Evolutionary conservation across 1,140 invertebrate species (phyloP).

Genomic region (Odontomachus brunneus): DNA sequence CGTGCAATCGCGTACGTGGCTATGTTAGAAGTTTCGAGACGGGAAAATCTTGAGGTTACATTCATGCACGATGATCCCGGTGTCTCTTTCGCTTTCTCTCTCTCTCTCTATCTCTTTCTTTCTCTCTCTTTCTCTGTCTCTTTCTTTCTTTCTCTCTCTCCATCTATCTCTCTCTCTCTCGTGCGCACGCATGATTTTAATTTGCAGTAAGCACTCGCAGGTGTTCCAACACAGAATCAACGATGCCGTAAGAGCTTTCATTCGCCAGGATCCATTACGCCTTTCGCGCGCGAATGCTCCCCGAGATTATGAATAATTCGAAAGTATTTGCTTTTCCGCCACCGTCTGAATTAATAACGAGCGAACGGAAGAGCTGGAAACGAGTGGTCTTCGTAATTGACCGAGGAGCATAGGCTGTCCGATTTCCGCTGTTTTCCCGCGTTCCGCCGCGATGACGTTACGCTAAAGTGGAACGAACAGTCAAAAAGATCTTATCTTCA

Average conservation of each 20-base stretch:
- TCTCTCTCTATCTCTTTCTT: background rate
- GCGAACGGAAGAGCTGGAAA: constrained; percentile 13
- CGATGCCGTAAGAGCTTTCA: constrained; percentile 63
- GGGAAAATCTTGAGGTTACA: constrained; percentile 35
- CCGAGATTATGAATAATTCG: constrained; percentile 74
- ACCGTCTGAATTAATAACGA: constrained; percentile 67
- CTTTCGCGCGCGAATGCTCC: constrained; percentile 39
- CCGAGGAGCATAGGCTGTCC: background rate
- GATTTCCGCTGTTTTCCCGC: background rate
- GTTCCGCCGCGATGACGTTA: background rate
- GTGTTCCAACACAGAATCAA: constrained; percentile 53
- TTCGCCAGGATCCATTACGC: constrained; percentile 65
- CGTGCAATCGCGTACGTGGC: constrained; percentile 13
- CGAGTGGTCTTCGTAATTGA: constrained; percentile 45
- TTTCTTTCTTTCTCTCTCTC: too few relatives aligned
- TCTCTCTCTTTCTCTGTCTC: too few relatives aligned
- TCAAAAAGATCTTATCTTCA: too few relatives aligned
- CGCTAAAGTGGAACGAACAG: background rate
- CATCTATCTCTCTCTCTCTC: background rate
- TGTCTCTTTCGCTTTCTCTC: background rate
- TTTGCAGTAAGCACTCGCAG: constrained; percentile 26
- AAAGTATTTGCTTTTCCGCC: constrained; percentile 71
- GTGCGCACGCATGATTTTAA: constrained; percentile 43
- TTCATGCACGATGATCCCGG: constrained; percentile 25
- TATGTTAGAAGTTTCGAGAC: constrained; percentile 12